These are phyloP conservation scores for Apotomis turbidana DNA, from an alignment of 2,888 invertebrate genomes.

Conservation along the genomic window DNA sequence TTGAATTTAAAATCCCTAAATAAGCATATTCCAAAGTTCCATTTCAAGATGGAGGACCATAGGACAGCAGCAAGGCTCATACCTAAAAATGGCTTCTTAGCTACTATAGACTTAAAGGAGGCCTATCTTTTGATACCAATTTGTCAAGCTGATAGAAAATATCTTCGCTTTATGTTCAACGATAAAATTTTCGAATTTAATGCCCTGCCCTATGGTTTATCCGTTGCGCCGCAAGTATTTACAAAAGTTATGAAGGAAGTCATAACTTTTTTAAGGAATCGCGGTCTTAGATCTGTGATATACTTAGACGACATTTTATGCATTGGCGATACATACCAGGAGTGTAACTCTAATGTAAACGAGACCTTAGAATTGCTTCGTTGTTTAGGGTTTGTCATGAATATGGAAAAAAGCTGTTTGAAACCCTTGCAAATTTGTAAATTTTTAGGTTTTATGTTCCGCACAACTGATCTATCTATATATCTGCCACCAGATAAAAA, in stretches of 20 bases:
- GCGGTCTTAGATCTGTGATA: slow-evolving; percentile 35
- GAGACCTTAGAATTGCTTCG: slow-evolving; percentile 33
- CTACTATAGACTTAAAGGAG: background rate
- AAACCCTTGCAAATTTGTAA: slow-evolving; percentile 30
- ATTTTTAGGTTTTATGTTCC: slow-evolving; percentile 38
- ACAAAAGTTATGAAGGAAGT: slow-evolving; percentile 38
- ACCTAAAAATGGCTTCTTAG: slow-evolving; percentile 6
- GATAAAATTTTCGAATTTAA: slow-evolving; percentile 26
- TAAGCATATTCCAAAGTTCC: too few relatives aligned
- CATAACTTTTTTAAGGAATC: slow-evolving; percentile 19
- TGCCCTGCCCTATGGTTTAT: slow-evolving; percentile 38
- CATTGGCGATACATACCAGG: slow-evolving; percentile 18
- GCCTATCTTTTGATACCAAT: slow-evolving; percentile 1
- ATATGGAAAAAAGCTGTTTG: slow-evolving; percentile 37
- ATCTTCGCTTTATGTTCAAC: background rate
- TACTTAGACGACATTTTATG: slow-evolving; percentile 43
- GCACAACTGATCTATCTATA: slow-evolving; percentile 6
- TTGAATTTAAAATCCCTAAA: too few relatives aligned
- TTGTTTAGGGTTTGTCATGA: slow-evolving; percentile 42
- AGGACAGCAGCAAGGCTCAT: background rate
- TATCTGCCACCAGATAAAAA: slow-evolving; percentile 37
- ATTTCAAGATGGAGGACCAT: too few relatives aligned
- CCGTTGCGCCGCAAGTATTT: slow-evolving; percentile 22
- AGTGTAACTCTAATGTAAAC: background rate
- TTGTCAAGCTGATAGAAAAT: background rate